A percentile compares a stretch with the other conserved stretches of the same genome.
Conservation (phyloP, 2,797 vertebrate species). For the Helarctos malayanus region DNA sequence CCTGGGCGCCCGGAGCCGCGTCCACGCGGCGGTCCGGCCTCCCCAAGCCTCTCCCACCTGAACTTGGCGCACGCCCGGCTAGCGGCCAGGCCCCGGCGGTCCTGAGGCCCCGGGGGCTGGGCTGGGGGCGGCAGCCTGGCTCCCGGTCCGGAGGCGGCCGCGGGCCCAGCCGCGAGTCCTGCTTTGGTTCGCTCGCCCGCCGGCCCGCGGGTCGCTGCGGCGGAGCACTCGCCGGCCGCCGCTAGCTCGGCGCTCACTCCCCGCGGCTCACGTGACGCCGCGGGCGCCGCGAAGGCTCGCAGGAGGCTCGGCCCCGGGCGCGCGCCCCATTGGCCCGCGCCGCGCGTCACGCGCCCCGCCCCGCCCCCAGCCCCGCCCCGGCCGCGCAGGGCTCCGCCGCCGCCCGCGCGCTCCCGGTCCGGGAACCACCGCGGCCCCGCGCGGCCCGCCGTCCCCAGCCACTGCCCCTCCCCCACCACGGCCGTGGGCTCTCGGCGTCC, state of each 20-base stretch:
- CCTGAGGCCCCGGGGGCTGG: constrained; percentile 41
- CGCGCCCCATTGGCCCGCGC: constrained; percentile 90
- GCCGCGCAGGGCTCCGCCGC: too few species aligned
- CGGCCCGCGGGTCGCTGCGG: constrained; percentile 55
- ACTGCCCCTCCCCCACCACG: background rate
- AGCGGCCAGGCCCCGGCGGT: constrained; percentile 80
- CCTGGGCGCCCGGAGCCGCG: background rate
- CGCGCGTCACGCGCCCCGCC: constrained; percentile 82
- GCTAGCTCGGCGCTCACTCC: constrained; percentile 47
- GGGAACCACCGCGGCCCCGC: accelerated
- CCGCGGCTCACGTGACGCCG: constrained; percentile 81
- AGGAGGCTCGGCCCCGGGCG: constrained; percentile 95
- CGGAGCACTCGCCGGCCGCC: constrained; percentile 34
- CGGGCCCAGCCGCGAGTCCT: constrained; percentile 57
- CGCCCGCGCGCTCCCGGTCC: too few species aligned
- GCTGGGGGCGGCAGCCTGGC: background rate
- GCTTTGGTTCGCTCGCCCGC: constrained; percentile 53
- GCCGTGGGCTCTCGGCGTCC: background rate
- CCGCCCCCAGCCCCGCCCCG: constrained; percentile 79
- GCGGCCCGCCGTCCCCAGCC: accelerated
- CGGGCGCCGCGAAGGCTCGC: constrained; percentile 90
- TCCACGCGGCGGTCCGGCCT: background rate
- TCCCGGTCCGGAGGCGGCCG: constrained; percentile 18
- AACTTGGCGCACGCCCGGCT: constrained; percentile 85
- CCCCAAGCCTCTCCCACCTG: constrained; percentile 87